Evolutionary conservation across 2,113 vertebrate genomes (phyloP).

Genomic region (Microtus oregoni): DNA sequence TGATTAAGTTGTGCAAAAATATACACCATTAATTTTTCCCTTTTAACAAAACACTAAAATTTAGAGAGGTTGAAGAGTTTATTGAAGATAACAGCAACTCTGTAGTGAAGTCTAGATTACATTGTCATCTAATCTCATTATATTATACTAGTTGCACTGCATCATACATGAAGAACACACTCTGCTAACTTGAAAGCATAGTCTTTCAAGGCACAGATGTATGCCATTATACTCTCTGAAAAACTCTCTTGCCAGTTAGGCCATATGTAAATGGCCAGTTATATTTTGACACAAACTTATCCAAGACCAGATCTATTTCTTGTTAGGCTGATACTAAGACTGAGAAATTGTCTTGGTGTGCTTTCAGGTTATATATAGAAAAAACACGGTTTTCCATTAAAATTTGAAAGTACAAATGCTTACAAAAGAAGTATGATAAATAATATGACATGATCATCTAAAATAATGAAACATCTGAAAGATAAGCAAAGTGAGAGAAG

Average conservation of each 20-base stretch:
- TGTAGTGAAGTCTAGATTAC: background rate
- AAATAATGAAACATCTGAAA: background rate
- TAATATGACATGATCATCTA: background rate
- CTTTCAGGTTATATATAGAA: background rate
- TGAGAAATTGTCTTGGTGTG: background rate
- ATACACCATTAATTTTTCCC: background rate
- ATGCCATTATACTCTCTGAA: no score
- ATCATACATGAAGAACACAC: background rate
- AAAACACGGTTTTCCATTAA: background rate
- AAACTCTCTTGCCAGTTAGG: background rate
- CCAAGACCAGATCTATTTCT: background rate
- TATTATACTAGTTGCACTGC: rapidly evolving
- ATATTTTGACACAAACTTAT: background rate
- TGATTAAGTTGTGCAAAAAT: background rate
- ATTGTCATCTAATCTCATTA: background rate
- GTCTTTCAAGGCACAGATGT: background rate
- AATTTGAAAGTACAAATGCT: background rate
- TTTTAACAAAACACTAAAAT: background rate
- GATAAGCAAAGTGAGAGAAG: background rate
- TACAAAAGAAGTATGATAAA: background rate
- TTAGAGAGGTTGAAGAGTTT: background rate
- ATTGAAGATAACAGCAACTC: background rate
- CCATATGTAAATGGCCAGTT: background rate
- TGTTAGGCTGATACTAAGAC: background rate
- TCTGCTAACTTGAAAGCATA: background rate